Conservation (phyloP, 2,888 invertebrate species). For the Pyrochroa serraticornis region DNA sequence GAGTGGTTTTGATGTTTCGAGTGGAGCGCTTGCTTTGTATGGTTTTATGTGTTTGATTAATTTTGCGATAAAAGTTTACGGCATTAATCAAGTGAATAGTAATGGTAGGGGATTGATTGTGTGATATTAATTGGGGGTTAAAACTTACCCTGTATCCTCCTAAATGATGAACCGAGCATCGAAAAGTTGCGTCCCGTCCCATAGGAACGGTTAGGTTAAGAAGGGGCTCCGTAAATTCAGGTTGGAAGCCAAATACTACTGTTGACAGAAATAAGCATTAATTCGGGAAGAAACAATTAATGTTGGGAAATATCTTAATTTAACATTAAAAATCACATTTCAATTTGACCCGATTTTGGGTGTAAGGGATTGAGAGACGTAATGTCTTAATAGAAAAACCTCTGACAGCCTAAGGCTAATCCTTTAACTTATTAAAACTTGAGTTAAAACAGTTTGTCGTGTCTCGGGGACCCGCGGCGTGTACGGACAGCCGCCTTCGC, state of each 20-base stretch:
- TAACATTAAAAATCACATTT: conserved; percentile 28
- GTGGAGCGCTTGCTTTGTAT: neutral
- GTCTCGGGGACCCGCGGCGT: conserved; percentile 48
- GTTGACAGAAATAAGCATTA: conserved; percentile 33
- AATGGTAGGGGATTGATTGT: conserved; percentile 15
- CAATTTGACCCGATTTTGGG: conserved; percentile 27
- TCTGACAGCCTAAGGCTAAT: conserved; percentile 54
- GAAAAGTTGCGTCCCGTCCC: conserved; percentile 86
- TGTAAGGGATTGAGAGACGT: conserved; percentile 39
- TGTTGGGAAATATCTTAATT: conserved; percentile 10
- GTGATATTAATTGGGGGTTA: conserved; percentile 13
- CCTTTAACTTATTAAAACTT: conserved; percentile 59
- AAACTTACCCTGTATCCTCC: conserved; percentile 86
- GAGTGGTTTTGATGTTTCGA: neutral
- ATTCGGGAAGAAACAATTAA: conserved; percentile 17
- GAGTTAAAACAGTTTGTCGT: conserved; percentile 57
- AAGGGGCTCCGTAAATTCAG: conserved; percentile 84
- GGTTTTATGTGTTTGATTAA: conserved; percentile 16
- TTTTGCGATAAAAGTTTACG: conserved; percentile 12
- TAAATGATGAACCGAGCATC: conserved; percentile 84
- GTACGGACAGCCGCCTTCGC: conserved; percentile 47
- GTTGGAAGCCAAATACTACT: conserved; percentile 71
- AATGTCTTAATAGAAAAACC: conserved; percentile 54
- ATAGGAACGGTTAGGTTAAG: conserved; percentile 83
- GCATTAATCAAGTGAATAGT: conserved; percentile 19